phyloP scores from a whole-genome alignment of 2,797 vertebrate genomes.

The Podargus strigoides region DNA sequence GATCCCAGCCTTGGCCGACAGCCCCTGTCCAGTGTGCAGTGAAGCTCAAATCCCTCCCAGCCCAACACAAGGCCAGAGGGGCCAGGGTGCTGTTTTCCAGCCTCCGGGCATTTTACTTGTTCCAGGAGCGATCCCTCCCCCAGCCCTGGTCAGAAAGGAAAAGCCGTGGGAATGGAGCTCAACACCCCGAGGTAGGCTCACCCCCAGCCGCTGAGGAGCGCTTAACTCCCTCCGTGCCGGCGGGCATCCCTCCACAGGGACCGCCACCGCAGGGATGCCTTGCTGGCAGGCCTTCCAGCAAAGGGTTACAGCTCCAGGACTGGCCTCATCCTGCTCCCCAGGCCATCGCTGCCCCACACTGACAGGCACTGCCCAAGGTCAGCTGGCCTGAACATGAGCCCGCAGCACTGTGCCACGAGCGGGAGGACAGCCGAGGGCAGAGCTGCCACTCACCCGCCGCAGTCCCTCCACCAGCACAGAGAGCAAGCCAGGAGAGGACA shows the following conservation, averaged over 20 bases:
- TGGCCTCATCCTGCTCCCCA: not conserved
- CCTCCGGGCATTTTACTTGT: conserved; percentile 23
- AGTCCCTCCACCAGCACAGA: not conserved
- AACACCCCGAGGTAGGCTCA: conserved; percentile 10
- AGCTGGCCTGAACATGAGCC: not conserved
- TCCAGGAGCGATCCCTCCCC: conserved; percentile 24
- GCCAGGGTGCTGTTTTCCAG: not conserved
- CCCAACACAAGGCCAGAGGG: not conserved
- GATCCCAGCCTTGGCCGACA: not conserved
- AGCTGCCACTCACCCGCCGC: not conserved
- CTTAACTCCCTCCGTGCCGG: conserved; percentile 31
- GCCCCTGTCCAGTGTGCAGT: not conserved
- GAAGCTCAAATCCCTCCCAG: not conserved
- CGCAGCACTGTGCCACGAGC: accelerated
- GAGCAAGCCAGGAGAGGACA: not conserved
- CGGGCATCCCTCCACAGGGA: not conserved
- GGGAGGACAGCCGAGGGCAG: not conserved
- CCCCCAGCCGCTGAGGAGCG: not conserved
- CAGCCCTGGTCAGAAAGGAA: conserved; percentile 35
- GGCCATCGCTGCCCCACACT: accelerated
- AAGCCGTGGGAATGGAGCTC: conserved; percentile 59
- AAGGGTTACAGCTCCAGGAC: not conserved
- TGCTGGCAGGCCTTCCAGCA: not conserved
- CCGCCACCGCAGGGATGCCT: accelerated
- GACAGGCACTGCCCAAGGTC: not conserved